Conservation (phyloP, 2,888 invertebrate genomes). For the Pseudolycoriella hygida region DNA sequence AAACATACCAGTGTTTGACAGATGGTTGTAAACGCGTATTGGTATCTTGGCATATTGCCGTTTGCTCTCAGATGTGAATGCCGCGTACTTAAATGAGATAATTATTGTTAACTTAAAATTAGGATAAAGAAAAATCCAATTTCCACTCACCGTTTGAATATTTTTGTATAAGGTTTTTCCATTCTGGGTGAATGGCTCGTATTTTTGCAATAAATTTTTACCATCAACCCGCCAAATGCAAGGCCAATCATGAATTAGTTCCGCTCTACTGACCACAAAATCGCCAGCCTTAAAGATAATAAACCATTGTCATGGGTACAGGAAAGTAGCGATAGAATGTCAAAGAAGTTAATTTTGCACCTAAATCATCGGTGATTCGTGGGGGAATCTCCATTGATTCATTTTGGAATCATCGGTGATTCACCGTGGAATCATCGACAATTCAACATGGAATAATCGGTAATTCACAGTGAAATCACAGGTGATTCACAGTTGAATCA, state of each 20-base stretch:
- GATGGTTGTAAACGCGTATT: slow-evolving; percentile 49
- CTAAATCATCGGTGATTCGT: no score
- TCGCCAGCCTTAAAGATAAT: slow-evolving; percentile 35
- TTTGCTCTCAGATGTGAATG: slow-evolving; percentile 68
- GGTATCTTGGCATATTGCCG: slow-evolving; percentile 64
- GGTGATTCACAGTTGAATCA: no score
- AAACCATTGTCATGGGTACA: no score
- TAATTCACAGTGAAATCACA: no score
- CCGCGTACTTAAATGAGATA: slow-evolving; percentile 51
- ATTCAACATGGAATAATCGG: no score
- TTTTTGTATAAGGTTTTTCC: slow-evolving; percentile 68
- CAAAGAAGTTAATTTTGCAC: no score
- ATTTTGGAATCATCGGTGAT: no score
- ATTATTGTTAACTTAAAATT: no score
- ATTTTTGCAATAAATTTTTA: slow-evolving; percentile 63
- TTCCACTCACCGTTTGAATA: slow-evolving; percentile 59
- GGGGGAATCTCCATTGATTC: no score
- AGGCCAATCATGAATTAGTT: slow-evolving; percentile 65
- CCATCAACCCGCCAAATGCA: slow-evolving; percentile 85
- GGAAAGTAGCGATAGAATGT: no score
- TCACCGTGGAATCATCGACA: no score
- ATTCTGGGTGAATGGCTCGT: slow-evolving; percentile 65
- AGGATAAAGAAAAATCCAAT: slow-evolving; percentile 9
- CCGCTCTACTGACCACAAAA: slow-evolving; percentile 72
- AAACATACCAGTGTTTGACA: slow-evolving; percentile 58